Base-by-base conservation (phyloP, 37 sponge, comb jelly and placozoan genomes). In the Crambe crambe region DNA sequence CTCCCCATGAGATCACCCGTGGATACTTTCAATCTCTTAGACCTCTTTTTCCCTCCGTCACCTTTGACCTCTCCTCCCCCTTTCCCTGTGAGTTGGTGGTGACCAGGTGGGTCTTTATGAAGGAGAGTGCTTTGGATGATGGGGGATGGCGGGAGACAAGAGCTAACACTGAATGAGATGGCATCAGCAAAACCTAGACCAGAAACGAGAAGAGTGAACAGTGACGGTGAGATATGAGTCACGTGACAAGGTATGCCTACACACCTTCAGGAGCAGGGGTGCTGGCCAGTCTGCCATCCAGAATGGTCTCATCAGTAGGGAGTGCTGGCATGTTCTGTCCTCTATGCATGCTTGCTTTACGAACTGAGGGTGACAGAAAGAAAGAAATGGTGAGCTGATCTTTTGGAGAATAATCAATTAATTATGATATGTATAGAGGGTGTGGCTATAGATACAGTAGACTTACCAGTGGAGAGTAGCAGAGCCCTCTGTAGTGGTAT, bases 111-210 rank as follows among this genome's bases (percentile, higher is more conserved):
- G 66, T 30, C 17, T 6, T 12, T 6, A 47, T 47, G 51, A 12
- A 47, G 51, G 12, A 12, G 6, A 12, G 51, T 15, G 51, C 12
- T 47, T 47, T 6, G 51, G 6, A 12, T 6, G 9, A 89, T 83
- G 74, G 85, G 89, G 1, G 89, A 89, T 9, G 89, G 89, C 0
- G 80, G 89, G 0, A 79, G 79, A 26, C 64, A 2, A 47, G 89
- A 84, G 56, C 85, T 83, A 25, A 79, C 68, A 56, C 79, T 78
- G 83, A 83, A 89, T 2, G 85, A 80, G 58, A 83, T 78, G 75
- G 75, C 35, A 35, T 83, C 78, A 21, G 78, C 77, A 30, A 82
- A 41, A 62, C 83, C 88, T 88, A 66, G 18, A n/a, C n/a, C n/a
- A n/a, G n/a, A n/a, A n/a, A n/a, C n/a, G n/a, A n/a, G n/a, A n/a